These are phyloP conservation scores for Caenorhabditis sp. DNA, from an alignment of 2,888 invertebrate genomes.

Conservation along the genomic window DNA sequence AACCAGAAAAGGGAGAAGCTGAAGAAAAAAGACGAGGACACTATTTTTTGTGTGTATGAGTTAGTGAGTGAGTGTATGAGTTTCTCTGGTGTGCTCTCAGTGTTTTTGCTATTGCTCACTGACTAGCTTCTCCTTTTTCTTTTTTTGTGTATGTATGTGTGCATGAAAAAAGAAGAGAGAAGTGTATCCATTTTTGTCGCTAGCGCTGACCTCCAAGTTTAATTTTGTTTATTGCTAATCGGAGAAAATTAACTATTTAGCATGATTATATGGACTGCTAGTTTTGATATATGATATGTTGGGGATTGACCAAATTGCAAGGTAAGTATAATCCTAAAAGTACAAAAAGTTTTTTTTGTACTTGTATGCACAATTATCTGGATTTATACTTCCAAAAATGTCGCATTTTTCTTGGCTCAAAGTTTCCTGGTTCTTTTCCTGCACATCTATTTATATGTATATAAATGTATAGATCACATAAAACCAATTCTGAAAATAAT, in stretches of 20 bases:
- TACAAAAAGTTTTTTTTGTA: neutral
- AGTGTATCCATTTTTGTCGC: slow-evolving; percentile 1
- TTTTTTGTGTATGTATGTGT: neutral
- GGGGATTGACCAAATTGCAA: slow-evolving; percentile 70
- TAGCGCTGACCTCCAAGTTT: neutral
- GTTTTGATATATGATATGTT: slow-evolving; percentile 46
- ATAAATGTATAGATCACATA: neutral
- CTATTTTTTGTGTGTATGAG: no score
- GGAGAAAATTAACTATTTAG: no score
- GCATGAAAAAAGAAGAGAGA: neutral
- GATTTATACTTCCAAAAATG: neutral
- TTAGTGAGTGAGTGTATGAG: no score
- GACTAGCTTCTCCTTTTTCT: neutral
- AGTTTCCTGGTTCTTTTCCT: neutral
- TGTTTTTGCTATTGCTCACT: neutral
- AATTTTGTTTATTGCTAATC: neutral
- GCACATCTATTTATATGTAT: neutral
- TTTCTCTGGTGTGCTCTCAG: no score
- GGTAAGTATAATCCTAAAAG: slow-evolving; percentile 20
- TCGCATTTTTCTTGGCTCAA: neutral
- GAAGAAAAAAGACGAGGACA: neutral
- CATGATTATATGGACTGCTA: no score
- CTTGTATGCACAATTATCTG: neutral
- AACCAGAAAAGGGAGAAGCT: neutral
- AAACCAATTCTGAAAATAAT: neutral